Base-by-base conservation (phyloP, 2,888 invertebrate genomes). In the Limenitis camilla region DNA sequence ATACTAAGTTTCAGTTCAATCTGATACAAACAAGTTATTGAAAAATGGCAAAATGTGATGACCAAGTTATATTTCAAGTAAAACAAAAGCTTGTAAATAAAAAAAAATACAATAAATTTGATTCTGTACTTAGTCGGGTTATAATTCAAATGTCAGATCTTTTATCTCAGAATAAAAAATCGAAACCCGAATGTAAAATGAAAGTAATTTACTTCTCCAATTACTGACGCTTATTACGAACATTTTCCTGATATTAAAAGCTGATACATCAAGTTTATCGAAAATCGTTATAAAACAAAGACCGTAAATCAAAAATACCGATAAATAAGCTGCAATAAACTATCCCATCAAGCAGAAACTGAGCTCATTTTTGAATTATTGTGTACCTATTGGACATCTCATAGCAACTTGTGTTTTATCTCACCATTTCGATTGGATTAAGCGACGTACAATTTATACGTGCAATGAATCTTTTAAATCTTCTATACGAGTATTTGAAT, bases 371-470 rank as follows among this genome's bases (percentile, higher is more conserved):
- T 80, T 78, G 75, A 83, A 79, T 81, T 80, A 80, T 78, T 76
- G 71, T 69, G 71, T 69, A 68, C 65, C 19, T 19, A 19, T 19
- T 66, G 62, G 66, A 72, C 71, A 72, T 76, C 69, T 74, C 74
- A 71, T 73, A 76, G 74, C 81, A 82, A 82, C 80, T 82, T 76
- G 78, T 81, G 80, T 79, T 79, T 75, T 77, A 76, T 77, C 73
- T 78, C 74, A 76, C 76, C 72, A 75, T 77, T 74, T 72, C 69
- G 69, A 73, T 72, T 19, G 77, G 74, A 76, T 77, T 75, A 73
- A 74, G 70, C 69, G 66, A 69, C 66, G 62, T 59, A 61, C 55
- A 28, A 30, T 9, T 28, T 40, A 28, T 27, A 40, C 27, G 19
- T 19, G 19, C 19, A 19, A 3, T 19, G 19, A 19, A 19, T 19